Evolutionary conservation across 2,797 vertebrate genomes (phyloP).

Genomic region (Tapera naevia): DNA sequence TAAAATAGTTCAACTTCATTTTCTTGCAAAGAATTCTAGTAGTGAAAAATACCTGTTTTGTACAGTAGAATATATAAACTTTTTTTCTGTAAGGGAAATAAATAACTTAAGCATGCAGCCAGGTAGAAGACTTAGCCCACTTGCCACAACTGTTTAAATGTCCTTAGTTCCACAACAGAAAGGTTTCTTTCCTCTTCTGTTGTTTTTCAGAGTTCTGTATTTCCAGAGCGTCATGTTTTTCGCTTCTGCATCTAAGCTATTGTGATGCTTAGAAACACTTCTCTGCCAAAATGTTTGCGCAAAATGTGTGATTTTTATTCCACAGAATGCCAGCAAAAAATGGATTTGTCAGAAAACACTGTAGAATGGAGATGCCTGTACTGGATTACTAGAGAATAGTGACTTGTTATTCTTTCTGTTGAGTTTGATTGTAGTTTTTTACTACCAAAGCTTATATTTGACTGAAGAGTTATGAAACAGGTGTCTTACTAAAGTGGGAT

Average conservation of each 20-base stretch:
- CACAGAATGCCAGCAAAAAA: background rate
- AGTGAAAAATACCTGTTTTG: background rate
- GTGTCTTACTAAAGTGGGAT: background rate
- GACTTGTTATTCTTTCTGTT: background rate
- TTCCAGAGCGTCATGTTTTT: background rate
- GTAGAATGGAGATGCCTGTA: background rate
- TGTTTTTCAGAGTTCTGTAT: background rate
- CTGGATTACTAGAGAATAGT: background rate
- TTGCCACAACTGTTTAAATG: background rate
- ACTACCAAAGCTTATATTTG: background rate
- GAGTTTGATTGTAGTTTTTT: background rate
- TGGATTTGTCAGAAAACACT: background rate
- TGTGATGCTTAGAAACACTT: background rate
- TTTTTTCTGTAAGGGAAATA: background rate
- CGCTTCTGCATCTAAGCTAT: background rate
- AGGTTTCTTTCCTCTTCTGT: background rate
- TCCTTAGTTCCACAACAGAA: background rate
- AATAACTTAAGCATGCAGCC: background rate
- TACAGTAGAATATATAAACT: background rate
- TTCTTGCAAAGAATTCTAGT: background rate
- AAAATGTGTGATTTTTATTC: background rate
- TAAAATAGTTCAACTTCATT: background rate
- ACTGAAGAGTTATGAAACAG: background rate
- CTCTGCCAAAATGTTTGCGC: background rate
- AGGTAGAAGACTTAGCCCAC: background rate